These are phyloP conservation scores for Drosophila pseudotalamancana DNA, from an alignment of 2,888 invertebrate species.

Conservation along the genomic window DNA sequence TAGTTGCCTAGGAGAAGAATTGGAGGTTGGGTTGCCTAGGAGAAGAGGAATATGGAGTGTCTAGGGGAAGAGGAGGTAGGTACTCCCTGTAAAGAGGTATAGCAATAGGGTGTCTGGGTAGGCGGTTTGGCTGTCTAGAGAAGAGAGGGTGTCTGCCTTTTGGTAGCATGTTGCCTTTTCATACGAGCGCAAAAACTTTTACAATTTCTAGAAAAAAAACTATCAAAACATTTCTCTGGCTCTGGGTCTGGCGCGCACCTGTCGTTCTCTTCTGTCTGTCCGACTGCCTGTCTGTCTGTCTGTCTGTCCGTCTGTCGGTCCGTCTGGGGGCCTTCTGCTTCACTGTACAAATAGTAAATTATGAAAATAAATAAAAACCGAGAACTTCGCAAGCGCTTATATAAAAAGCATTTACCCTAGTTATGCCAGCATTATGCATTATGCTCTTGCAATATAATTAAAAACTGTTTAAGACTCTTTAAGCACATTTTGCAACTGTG, in stretches of 20 bases:
- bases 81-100: too few species aligned
- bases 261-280: neutral
- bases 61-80: too few species aligned
- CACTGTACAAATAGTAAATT: neutral
- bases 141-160: too few species aligned
- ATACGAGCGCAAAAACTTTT: conserved; percentile 30
- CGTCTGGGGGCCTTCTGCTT: neutral
- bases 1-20: too few species aligned
- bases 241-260: conserved; percentile 1
- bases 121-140: neutral
- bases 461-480: conserved; percentile 16
- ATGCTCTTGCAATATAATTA: conserved; percentile 24
- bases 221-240: conserved; percentile 24
- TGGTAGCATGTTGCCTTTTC: conserved; percentile 27
- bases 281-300: too few species aligned
- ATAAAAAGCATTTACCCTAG: conserved; percentile 8
- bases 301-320: too few species aligned
- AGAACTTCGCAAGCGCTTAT: neutral
- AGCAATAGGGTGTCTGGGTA: too few species aligned
- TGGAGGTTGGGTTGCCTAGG: too few species aligned
- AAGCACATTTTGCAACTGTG: neutral
- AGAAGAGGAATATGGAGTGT: too few species aligned
- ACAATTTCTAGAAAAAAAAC: conserved; percentile 21
- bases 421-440: conserved; percentile 10
- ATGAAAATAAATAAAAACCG: neutral